Percentiles rank a stretch among this genome's conserved stretches.
phyloP scores from a whole-genome alignment of 2,113 vertebrate genomes.

The Platysternon megacephalum region DNA sequence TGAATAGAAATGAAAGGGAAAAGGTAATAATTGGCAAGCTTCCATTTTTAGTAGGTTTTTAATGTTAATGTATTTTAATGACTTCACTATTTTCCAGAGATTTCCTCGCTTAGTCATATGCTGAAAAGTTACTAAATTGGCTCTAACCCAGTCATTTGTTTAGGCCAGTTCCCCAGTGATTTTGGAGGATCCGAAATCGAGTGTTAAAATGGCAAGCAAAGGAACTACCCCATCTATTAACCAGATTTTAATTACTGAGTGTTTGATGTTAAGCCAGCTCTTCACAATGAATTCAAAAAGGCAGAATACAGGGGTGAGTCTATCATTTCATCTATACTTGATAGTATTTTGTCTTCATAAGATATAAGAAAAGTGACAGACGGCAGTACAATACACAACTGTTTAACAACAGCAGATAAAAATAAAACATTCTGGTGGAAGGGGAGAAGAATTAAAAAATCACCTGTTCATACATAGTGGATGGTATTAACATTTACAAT shows the following conservation, averaged over 20 bases:
- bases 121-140: background rate
- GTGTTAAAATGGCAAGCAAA: background rate
- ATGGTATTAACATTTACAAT: background rate
- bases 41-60: background rate
- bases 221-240: background rate
- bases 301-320: background rate
- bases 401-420: background rate
- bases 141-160: background rate
- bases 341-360: background rate
- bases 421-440: background rate
- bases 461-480: background rate
- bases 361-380: background rate
- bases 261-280: background rate
- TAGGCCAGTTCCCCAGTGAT: background rate
- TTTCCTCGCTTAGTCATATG: background rate
- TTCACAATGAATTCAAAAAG: background rate
- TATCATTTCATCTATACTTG: background rate
- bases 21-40: background rate
- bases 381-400: background rate
- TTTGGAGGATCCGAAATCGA: background rate
- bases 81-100: background rate
- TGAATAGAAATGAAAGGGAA: background rate
- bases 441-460: background rate
- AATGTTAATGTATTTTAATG: slow-evolving; percentile 17
- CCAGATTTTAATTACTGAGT: background rate